phyloP scores from a whole-genome alignment of 2,797 vertebrate species.

The Aldrovandia affinis region DNA sequence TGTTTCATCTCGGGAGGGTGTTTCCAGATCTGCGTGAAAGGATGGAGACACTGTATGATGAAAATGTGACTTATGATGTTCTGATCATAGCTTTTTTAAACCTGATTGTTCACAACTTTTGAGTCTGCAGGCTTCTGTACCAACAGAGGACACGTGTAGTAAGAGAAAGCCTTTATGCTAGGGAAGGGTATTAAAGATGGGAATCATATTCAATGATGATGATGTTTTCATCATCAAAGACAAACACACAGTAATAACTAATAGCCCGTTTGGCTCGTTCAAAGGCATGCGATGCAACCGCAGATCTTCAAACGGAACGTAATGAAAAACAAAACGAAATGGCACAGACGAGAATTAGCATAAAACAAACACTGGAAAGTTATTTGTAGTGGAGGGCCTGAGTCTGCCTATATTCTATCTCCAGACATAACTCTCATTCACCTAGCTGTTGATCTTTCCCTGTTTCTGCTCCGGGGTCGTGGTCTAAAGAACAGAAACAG shows the following conservation, averaged over 20 bases:
- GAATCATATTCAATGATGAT: background rate
- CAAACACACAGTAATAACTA: background rate
- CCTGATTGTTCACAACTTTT: background rate
- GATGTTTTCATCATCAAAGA: background rate
- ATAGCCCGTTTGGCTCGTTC: background rate
- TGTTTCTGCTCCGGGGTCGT: background rate
- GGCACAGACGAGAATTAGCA: conserved; percentile 11
- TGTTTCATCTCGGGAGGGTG: background rate
- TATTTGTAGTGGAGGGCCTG: background rate
- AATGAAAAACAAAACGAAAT: background rate
- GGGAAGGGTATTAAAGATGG: background rate
- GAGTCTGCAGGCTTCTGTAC: background rate
- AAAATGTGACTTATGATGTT: conserved; percentile 7
- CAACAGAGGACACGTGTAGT: background rate
- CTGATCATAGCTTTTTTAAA: background rate
- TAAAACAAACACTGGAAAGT: background rate
- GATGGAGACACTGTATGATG: background rate
- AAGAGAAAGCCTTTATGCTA: background rate
- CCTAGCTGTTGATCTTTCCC: background rate
- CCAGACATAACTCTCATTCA: background rate
- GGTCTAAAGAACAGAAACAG: background rate
- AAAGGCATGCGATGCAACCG: background rate
- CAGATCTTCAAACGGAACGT: background rate
- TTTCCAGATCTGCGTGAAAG: background rate
- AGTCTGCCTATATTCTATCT: background rate